Base-by-base conservation (phyloP, 2,888 invertebrate species). In the Drosophila bunnanda region DNA sequence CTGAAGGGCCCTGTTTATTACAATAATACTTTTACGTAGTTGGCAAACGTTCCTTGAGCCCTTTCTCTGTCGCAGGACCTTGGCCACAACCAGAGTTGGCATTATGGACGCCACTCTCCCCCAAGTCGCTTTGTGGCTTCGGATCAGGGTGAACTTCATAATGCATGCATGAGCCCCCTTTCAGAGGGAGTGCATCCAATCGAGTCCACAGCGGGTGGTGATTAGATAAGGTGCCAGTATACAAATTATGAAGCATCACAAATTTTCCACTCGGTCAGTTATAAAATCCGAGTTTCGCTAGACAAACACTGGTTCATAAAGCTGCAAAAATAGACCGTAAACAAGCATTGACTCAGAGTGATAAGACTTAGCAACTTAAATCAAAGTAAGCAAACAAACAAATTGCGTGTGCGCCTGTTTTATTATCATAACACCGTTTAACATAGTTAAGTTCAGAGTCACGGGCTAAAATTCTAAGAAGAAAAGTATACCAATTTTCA, bases 221-320 rank as follows among this genome's bases (percentile, higher is more conserved):
- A 10, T 79, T 66, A 80, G 75, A 75, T 71, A 61, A 68, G 66
- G 12, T 17, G 13, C 39, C 1, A 25, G 61, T 55, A 46, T 36
- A 54, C 38, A 38, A 17, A 28, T 55, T 34, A 17, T 32, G 30
- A 17, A 4, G 48, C 50, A 50, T 32, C 54, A 41, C 58, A 74
- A 74, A 64, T 56, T 77, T 76, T 80, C 61, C 72, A 65, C 58
- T 75, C 64, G 28, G 55, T 25, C 32, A 50, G 61, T 41, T 52
- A 60, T 52, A 55, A 36, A 69, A 25, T 34, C 17, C 10, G 20
- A n/a, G 39, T 41, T 34, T 13, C 9, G 20, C 20, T 50, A 17
- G 32, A 17, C 17, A 25, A 36, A 36, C 38, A 39, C 20, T 13
- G n/a, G n/a, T n/a, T 25, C 25, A 25, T 5, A 32, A 20, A 61